Evolutionary conservation across 1,140 invertebrate genomes (phyloP).

Genomic region (Drosophila athabasca): DNA sequence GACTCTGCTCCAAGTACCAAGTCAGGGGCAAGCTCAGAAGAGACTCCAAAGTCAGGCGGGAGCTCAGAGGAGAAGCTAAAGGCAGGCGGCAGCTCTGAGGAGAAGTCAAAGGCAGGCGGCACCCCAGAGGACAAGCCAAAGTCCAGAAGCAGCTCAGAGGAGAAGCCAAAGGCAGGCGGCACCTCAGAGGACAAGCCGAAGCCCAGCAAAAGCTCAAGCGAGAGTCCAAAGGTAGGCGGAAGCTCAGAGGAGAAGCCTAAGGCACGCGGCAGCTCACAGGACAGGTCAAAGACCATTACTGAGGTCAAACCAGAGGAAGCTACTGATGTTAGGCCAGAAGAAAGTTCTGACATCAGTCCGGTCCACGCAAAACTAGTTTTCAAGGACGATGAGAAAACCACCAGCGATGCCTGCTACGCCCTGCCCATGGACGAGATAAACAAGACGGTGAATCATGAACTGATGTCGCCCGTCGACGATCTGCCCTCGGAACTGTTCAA

Average conservation of each 20-base stretch:
- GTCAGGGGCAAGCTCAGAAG: slow-evolving; percentile 9
- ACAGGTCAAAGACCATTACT: slow-evolving; percentile 9
- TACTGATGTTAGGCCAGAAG: background rate
- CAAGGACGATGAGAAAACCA: slow-evolving; percentile 43
- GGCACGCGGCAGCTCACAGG: background rate
- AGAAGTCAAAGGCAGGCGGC: slow-evolving; percentile 12
- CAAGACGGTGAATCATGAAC: slow-evolving; percentile 54
- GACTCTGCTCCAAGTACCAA: slow-evolving; percentile 7
- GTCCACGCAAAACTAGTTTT: slow-evolving; percentile 21
- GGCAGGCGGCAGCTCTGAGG: background rate
- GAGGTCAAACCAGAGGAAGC: slow-evolving; percentile 2
- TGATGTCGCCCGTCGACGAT: slow-evolving; percentile 54
- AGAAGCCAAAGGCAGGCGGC: background rate
- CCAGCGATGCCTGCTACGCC: background rate
- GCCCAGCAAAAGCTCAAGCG: slow-evolving; percentile 3
- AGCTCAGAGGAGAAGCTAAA: background rate
- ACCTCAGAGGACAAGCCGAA: slow-evolving; percentile 9
- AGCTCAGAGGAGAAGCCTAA: slow-evolving; percentile 20
- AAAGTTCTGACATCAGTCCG: slow-evolving; percentile 15
- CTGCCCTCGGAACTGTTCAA: slow-evolving; percentile 63
- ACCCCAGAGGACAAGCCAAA: slow-evolving; percentile 9
- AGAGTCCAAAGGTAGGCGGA: slow-evolving; percentile 14
- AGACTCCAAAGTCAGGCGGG: background rate
- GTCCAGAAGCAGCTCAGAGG: background rate
- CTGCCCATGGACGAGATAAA: slow-evolving; percentile 42